These are phyloP conservation scores for Gila orcuttii DNA, from an alignment of 2,113 vertebrate species.

Conservation along the genomic window DNA sequence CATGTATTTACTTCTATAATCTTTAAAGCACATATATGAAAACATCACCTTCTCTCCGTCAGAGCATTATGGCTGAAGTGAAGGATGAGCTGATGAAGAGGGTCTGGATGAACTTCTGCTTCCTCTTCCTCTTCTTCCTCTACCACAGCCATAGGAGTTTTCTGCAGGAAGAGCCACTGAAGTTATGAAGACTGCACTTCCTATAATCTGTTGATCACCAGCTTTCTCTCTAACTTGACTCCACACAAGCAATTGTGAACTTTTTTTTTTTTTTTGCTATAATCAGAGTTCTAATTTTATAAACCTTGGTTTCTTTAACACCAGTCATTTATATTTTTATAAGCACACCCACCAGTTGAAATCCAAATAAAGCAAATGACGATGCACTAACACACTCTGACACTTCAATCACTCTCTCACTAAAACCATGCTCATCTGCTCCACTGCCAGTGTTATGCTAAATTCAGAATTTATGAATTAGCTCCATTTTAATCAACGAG, in stretches of 20 bases:
- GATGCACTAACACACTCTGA: neutral
- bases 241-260: too few species aligned
- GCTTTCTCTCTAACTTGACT: neutral
- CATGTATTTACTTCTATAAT: neutral
- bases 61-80: slow-evolving; percentile 95
- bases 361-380: neutral
- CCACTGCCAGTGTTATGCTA: neutral
- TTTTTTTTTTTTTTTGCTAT: neutral
- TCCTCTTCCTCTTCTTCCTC: slow-evolving; percentile 93
- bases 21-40: slow-evolving; percentile 12
- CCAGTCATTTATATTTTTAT: neutral
- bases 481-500: neutral
- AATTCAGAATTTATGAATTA: slow-evolving; percentile 28
- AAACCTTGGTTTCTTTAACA: neutral
- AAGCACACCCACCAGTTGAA: too few species aligned
- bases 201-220: slow-evolving; percentile 15
- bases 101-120: slow-evolving; percentile 86
- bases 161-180: slow-evolving; percentile 79
- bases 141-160: slow-evolving; percentile 83
- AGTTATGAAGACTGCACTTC: slow-evolving; percentile 48
- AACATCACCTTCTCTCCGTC: slow-evolving; percentile 90
- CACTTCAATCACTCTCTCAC: neutral
- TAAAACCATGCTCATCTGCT: slow-evolving; percentile 11
- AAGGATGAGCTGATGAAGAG: slow-evolving; percentile 96
- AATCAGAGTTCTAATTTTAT: neutral